These are phyloP conservation scores for Callyntrura sp. DNA, from an alignment of 2,888 invertebrate species.

Conservation along the genomic window DNA sequence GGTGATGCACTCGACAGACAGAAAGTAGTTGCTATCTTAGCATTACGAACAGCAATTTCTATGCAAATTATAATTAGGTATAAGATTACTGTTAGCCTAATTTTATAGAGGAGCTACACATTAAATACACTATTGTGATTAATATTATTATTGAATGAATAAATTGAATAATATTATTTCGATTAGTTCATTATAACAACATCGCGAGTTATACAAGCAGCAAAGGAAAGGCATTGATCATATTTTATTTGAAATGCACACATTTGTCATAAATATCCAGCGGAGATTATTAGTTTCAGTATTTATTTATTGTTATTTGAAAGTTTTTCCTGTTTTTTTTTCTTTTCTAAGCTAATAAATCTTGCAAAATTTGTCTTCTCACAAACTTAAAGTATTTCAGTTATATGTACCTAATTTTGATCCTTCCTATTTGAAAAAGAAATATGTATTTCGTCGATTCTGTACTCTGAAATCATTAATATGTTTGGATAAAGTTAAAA, in stretches of 20 bases:
- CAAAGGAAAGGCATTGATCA: conserved; percentile 64
- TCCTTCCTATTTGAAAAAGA: background rate
- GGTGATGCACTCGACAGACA: conserved; percentile 7
- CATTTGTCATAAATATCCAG: conserved; percentile 53
- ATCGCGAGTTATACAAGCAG: conserved; percentile 54
- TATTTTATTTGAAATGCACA: conserved; percentile 40
- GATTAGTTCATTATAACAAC: conserved; percentile 30
- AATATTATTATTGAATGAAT: conserved; percentile 5
- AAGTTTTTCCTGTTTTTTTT: conserved; percentile 45
- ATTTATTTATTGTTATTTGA: conserved; percentile 58
- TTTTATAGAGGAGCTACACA: conserved; percentile 30
- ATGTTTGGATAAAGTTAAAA: conserved; percentile 21
- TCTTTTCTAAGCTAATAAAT: conserved; percentile 7
- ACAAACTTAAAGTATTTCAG: conserved; percentile 47
- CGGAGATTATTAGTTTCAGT: conserved; percentile 61
- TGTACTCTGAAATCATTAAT: too few species aligned
- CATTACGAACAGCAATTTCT: conserved; percentile 1
- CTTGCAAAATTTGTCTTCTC: conserved; percentile 49
- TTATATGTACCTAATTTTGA: background rate
- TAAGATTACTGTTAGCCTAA: background rate
- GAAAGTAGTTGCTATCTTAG: background rate
- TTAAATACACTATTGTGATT: conserved; percentile 9
- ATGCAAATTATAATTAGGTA: background rate
- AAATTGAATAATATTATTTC: conserved; percentile 9
- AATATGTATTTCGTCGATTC: conserved; percentile 36